phyloP scores from a whole-genome alignment of 2,797 vertebrate genomes.

The Vespertilio murinus region DNA sequence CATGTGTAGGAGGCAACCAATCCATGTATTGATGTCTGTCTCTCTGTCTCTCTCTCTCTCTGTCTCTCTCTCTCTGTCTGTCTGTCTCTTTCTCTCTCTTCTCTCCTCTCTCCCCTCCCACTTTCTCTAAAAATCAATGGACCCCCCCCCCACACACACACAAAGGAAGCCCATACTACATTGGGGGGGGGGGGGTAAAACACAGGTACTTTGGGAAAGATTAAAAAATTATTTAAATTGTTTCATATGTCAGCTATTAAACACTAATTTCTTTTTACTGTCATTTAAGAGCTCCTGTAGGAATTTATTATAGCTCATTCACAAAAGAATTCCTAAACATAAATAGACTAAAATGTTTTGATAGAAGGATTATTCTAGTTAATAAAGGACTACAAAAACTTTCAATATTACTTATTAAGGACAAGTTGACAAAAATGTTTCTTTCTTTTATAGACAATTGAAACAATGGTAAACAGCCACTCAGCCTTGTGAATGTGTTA shows the following conservation, averaged over 20 bases:
- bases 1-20: background rate
- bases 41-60: no score
- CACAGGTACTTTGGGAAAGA: background rate
- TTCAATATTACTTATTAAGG: background rate
- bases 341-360: background rate
- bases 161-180: background rate
- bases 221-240: background rate
- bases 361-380: constrained; percentile 4
- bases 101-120: no score
- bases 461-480: background rate
- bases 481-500: background rate
- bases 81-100: no score
- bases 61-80: no score
- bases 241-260: constrained; percentile 22
- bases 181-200: background rate
- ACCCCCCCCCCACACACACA: no score
- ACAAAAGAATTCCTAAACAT: background rate
- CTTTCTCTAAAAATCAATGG: background rate
- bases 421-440: background rate
- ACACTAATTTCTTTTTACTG: constrained; percentile 1
- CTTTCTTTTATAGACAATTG: background rate
- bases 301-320: constrained; percentile 26
- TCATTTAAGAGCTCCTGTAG: background rate
- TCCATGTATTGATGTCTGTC: background rate
- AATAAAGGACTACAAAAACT: background rate